Conservation (phyloP, 2,888 invertebrate genomes). For the Taenaris catops region DNA sequence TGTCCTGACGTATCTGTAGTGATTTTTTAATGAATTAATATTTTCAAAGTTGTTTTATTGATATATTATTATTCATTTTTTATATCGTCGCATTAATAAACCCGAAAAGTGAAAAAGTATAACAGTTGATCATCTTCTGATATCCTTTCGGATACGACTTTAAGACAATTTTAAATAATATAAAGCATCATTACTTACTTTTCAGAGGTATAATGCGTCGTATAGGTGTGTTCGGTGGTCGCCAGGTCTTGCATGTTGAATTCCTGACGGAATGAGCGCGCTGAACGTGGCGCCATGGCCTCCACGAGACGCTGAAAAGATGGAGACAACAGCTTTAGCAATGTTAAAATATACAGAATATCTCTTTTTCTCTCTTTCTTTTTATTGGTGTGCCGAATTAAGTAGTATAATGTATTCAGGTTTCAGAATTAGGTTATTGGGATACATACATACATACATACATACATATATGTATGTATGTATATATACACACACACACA, state of each 20-base stretch:
- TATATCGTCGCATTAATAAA: too few relatives aligned
- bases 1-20: conserved; percentile 78
- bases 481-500: too few relatives aligned
- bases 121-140: too few relatives aligned
- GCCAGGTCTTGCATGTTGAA: conserved; percentile 87
- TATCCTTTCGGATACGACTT: neutral
- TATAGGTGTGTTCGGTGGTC: conserved; percentile 83
- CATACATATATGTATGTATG: too few relatives aligned
- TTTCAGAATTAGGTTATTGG: too few relatives aligned
- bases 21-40: conserved; percentile 22
- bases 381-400: too few relatives aligned
- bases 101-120: too few relatives aligned
- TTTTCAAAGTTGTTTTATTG: neutral
- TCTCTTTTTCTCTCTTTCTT: too few relatives aligned
- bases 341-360: too few relatives aligned
- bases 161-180: neutral
- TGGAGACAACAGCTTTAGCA: neutral
- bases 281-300: conserved; percentile 84
- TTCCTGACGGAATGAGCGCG: conserved; percentile 90
- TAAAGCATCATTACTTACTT: conserved; percentile 79
- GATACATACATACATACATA: too few relatives aligned
- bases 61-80: neutral
- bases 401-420: too few relatives aligned
- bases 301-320: conserved; percentile 82
- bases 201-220: conserved; percentile 81